Percentiles rank a stretch among this genome's conserved stretches.
These are phyloP conservation scores for Sebastes vulpes DNA, from an alignment of 2,797 vertebrate genomes.

Conservation along the genomic window DNA sequence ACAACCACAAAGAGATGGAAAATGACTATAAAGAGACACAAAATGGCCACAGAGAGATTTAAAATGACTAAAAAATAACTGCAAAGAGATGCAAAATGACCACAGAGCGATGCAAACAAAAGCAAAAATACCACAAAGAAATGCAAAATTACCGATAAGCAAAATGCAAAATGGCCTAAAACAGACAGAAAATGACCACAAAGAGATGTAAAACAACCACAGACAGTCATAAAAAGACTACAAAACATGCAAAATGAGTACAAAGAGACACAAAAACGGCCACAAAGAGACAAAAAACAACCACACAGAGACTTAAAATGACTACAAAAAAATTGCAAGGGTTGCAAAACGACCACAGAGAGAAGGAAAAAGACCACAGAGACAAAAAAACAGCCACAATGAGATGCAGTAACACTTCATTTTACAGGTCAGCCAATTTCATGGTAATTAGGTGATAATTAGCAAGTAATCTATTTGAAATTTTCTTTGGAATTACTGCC, in stretches of 20 bases:
- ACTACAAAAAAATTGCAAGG: neutral
- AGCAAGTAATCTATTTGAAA: too few relatives aligned
- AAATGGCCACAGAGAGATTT: too few relatives aligned
- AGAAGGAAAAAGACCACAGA: neutral
- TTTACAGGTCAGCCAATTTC: too few relatives aligned
- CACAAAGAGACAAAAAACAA: too few relatives aligned
- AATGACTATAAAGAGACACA: neutral
- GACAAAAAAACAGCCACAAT: neutral
- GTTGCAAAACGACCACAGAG: neutral
- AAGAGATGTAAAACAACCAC: neutral
- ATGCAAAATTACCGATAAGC: neutral
- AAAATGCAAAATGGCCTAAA: neutral
- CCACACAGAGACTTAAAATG: neutral
- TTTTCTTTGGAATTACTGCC: too few relatives aligned
- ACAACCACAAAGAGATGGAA: neutral
- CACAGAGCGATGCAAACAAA: too few relatives aligned
- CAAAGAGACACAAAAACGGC: neutral
- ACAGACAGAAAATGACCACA: neutral
- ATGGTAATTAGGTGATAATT: too few relatives aligned
- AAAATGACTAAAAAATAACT: neutral
- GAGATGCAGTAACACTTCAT: too few relatives aligned
- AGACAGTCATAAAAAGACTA: neutral
- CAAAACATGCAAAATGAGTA: neutral
- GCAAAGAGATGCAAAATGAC: neutral
- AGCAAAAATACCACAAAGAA: neutral